phyloP scores from a whole-genome alignment of 2,888 invertebrate genomes.

The Oscheius sp. region DNA sequence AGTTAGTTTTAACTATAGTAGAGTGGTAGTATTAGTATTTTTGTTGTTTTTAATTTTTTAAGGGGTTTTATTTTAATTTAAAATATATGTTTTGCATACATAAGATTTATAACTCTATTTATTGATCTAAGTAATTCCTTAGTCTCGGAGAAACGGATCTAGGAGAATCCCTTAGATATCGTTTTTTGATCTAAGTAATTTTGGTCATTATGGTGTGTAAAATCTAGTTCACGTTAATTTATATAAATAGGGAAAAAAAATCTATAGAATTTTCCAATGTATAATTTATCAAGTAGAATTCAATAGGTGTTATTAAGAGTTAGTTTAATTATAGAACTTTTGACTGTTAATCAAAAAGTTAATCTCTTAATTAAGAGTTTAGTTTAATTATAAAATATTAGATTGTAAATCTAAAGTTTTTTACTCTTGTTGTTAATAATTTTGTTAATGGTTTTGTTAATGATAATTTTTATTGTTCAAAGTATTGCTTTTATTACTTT shows the following conservation, averaged over 20 bases:
- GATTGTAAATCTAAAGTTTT: conserved; percentile 59
- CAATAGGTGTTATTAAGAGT: conserved; percentile 49
- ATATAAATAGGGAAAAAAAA: not conserved
- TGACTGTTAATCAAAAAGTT: conserved; percentile 60
- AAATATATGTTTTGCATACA: conserved; percentile 58
- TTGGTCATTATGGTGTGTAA: too few relatives aligned
- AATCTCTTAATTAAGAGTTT: conserved; percentile 50
- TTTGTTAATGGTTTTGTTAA: conserved; percentile 44
- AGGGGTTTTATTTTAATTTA: conserved; percentile 49
- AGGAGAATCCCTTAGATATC: not conserved
- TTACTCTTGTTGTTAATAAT: conserved; percentile 48
- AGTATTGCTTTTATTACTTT: conserved; percentile 62
- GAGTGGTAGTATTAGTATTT: conserved; percentile 38
- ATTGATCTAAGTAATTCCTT: conserved; percentile 59
- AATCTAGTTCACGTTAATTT: not conserved
- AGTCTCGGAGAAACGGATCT: conserved; percentile 46
- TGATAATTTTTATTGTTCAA: conserved; percentile 55
- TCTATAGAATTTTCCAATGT: conserved; percentile 7
- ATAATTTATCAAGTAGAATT: not conserved
- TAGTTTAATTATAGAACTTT: conserved; percentile 57
- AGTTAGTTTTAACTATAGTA: conserved; percentile 46
- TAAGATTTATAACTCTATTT: conserved; percentile 47
- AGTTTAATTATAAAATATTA: conserved; percentile 56
- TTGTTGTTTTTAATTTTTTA: conserved; percentile 46
- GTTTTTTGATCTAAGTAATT: too few relatives aligned